Percentiles rank a stretch among this genome's conserved stretches.
phyloP scores from a whole-genome alignment of 2,888 invertebrate genomes.

The Rotaria magnacalcarata region DNA sequence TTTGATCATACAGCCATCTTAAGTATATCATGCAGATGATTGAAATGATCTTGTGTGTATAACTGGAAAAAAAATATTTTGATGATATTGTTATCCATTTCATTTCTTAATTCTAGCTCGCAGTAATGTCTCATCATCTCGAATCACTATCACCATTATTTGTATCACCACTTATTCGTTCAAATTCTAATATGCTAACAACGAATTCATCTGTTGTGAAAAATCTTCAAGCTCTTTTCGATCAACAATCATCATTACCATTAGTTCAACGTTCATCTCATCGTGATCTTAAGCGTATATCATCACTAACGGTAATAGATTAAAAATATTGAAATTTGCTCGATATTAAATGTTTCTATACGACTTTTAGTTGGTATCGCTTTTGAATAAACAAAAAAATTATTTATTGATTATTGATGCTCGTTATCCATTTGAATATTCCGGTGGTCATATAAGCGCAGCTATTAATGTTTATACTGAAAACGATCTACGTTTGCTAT shows the following conservation, averaged over 20 bases:
- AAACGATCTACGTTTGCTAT: conserved; percentile 25
- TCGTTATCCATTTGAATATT: conserved; percentile 43
- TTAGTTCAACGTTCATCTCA: conserved; percentile 1
- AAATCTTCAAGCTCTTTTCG: background rate
- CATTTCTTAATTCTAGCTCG: background rate
- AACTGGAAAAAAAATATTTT: background rate
- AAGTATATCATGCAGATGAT: background rate
- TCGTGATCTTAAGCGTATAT: background rate
- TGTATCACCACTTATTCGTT: background rate
- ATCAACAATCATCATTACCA: background rate
- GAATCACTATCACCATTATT: background rate
- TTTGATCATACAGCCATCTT: background rate
- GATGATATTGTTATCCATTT: no score
- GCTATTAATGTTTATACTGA: conserved; percentile 27
- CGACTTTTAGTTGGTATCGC: background rate
- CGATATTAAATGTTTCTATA: no score
- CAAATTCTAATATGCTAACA: background rate
- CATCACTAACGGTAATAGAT: background rate
- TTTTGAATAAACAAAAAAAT: background rate
- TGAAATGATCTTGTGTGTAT: background rate
- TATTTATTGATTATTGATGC: conserved; percentile 38
- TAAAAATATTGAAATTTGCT: no score
- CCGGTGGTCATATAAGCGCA: conserved; percentile 41
- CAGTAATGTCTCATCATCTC: background rate
- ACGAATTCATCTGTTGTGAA: background rate